Evolutionary conservation across 2,113 vertebrate species (phyloP).

Genomic region (Mirounga angustirostris): DNA sequence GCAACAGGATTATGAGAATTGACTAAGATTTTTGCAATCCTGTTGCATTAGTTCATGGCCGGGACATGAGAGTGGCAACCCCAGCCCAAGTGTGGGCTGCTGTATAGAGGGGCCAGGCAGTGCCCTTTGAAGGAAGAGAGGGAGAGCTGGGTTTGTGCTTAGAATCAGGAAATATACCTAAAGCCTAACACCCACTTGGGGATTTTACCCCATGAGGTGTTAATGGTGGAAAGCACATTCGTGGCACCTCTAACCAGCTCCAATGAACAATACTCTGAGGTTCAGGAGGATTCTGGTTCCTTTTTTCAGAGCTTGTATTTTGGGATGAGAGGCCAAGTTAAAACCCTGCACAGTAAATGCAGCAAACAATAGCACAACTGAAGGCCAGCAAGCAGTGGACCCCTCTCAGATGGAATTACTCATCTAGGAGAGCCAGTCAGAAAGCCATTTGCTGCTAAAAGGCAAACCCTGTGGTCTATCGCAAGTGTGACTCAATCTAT

Average conservation of each 20-base stretch:
- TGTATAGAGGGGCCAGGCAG: neutral
- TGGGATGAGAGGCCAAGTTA: neutral
- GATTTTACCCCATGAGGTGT: neutral
- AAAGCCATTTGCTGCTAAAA: neutral
- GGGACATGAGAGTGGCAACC: neutral
- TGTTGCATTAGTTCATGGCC: neutral
- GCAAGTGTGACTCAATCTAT: neutral
- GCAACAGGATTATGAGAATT: no score
- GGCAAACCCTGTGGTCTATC: neutral
- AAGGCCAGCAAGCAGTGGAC: neutral
- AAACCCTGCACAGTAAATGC: neutral
- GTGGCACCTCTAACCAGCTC: neutral
- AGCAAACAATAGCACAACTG: neutral
- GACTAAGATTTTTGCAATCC: no score
- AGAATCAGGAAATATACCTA: neutral
- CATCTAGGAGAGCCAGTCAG: neutral
- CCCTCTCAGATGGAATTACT: neutral
- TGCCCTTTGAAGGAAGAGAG: neutral
- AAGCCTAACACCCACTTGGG: neutral
- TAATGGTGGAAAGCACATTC: neutral
- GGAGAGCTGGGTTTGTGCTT: neutral
- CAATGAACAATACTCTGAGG: neutral
- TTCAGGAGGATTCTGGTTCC: neutral
- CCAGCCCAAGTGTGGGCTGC: neutral
- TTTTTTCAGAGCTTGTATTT: neutral